Percentiles rank a stretch among this genome's conserved stretches.
Conservation (phyloP, 2,113 vertebrate species). For the Spea bombifrons region DNA sequence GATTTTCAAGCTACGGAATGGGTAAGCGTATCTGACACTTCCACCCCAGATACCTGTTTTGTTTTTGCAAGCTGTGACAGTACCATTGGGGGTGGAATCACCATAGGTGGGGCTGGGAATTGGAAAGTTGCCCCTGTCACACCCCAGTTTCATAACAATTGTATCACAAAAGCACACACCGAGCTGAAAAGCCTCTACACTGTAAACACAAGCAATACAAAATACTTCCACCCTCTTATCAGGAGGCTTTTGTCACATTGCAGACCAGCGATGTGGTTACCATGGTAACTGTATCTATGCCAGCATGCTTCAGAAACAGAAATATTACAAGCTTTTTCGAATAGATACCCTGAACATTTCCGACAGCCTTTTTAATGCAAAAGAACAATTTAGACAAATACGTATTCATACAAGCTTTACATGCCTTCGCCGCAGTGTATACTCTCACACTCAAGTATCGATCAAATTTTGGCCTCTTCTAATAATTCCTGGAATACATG, state of each 20-base stretch:
- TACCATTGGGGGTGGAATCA: background rate
- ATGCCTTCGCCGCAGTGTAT: too few relatives aligned
- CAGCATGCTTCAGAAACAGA: background rate
- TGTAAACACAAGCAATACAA: background rate
- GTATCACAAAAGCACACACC: slow-evolving; percentile 4
- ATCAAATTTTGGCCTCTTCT: too few relatives aligned
- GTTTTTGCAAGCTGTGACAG: slow-evolving; percentile 9
- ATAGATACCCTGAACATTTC: too few relatives aligned
- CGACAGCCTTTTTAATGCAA: too few relatives aligned
- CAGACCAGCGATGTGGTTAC: background rate
- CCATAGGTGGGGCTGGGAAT: slow-evolving; percentile 23
- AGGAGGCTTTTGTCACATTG: slow-evolving; percentile 10
- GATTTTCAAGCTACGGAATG: too few relatives aligned
- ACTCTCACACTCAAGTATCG: too few relatives aligned
- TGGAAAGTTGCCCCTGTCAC: slow-evolving; percentile 17
- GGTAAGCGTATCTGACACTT: too few relatives aligned
- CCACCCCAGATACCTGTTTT: too few relatives aligned
- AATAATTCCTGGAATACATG: too few relatives aligned
- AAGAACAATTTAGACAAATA: too few relatives aligned
- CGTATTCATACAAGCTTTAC: too few relatives aligned
- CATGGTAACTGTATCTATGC: slow-evolving; percentile 17
- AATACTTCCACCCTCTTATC: slow-evolving; percentile 9
- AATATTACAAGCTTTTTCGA: too few relatives aligned
- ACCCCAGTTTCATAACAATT: slow-evolving; percentile 9
- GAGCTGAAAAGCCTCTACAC: background rate